Conservation (phyloP, 2,888 invertebrate genomes). For the Lysandra coridon region DNA sequence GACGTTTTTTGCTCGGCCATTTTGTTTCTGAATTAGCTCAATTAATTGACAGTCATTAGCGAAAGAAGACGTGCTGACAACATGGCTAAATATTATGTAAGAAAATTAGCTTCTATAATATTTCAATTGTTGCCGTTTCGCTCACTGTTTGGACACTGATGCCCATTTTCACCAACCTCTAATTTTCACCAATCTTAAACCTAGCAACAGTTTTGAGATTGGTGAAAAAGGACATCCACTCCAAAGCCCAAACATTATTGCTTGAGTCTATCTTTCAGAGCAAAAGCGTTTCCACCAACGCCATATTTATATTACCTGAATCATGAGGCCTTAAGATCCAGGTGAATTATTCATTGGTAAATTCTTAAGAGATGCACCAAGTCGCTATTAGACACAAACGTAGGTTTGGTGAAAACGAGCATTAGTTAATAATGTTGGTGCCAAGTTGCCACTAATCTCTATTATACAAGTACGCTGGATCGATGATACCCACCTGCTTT, state of each 20-base stretch:
- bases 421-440: too few relatives aligned
- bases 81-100: neutral
- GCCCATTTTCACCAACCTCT: neutral
- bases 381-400: too few relatives aligned
- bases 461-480: too few relatives aligned
- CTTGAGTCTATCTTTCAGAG: too few relatives aligned
- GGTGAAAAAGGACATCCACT: neutral
- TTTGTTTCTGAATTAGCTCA: constrained; percentile 60
- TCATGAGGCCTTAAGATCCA: neutral
- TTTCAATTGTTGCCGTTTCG: neutral
- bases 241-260: too few relatives aligned
- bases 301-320: too few relatives aligned
- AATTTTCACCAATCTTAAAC: too few relatives aligned
- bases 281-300: too few relatives aligned
- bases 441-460: too few relatives aligned
- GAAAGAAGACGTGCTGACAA: constrained; percentile 53
- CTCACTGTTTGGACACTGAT: neutral
- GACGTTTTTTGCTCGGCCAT: neutral
- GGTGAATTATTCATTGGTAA: neutral
- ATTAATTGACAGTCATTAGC: constrained; percentile 65
- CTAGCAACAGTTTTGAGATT: neutral
- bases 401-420: neutral
- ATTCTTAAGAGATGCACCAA: too few relatives aligned
- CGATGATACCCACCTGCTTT: too few relatives aligned
- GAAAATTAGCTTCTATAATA: neutral